Evolutionary conservation across 2,888 invertebrate species (phyloP).

Genomic region (Orgyia antiqua): DNA sequence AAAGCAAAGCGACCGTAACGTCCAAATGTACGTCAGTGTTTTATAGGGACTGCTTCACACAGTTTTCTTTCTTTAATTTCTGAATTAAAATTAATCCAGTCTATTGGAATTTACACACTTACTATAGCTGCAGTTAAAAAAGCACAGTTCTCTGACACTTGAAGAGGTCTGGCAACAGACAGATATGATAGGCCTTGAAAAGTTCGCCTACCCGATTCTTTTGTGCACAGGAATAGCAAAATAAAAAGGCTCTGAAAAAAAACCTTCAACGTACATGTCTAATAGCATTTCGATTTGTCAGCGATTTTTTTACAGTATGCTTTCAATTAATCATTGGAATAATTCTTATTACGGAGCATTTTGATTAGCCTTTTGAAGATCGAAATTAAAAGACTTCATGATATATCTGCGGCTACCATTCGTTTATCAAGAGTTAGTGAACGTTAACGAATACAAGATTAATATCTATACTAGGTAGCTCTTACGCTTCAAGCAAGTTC

Average conservation of each 20-base stretch:
- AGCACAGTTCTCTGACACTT: too few relatives aligned
- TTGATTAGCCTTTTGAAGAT: slow-evolving; percentile 47
- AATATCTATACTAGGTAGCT: slow-evolving; percentile 19
- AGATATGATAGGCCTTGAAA: slow-evolving; percentile 67
- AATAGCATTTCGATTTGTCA: slow-evolving; percentile 62
- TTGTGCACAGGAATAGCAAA: slow-evolving; percentile 39
- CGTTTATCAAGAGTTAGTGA: slow-evolving; percentile 22
- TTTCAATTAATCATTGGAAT: slow-evolving; percentile 60
- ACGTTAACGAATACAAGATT: slow-evolving; percentile 25
- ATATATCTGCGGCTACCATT: slow-evolving; percentile 33
- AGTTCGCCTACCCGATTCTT: slow-evolving; percentile 61
- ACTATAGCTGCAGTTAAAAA: too few relatives aligned
- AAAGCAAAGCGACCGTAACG: too few relatives aligned
- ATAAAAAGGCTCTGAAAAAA: slow-evolving; percentile 49
- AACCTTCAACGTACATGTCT: slow-evolving; percentile 42
- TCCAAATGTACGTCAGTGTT: too few relatives aligned
- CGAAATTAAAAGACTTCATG: slow-evolving; percentile 39
- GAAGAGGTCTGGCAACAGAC: too few relatives aligned
- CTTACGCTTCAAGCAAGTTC: slow-evolving; percentile 19
- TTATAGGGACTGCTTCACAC: too few relatives aligned
- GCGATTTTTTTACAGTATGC: slow-evolving; percentile 48
- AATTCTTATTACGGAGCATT: slow-evolving; percentile 36
- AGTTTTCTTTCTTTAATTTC: too few relatives aligned
- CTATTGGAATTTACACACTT: too few relatives aligned
- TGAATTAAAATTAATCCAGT: too few relatives aligned